Evolutionary conservation across 2,888 invertebrate species (phyloP).

Genomic region (Macrosoma leucophasiata): DNA sequence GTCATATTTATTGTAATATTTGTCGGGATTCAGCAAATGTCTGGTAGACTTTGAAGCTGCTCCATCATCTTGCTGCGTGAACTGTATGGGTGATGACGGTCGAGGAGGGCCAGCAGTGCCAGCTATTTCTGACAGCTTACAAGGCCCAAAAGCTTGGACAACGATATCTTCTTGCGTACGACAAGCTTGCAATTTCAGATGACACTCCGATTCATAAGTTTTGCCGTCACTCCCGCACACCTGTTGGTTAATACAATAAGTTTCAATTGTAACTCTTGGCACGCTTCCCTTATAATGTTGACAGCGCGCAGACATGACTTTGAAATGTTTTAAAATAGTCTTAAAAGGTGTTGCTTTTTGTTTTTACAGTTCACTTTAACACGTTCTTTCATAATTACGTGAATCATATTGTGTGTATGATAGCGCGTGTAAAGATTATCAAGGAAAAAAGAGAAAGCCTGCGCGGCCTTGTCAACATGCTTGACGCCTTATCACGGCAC

Average conservation of each 20-base stretch:
- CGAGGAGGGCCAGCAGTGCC: slow-evolving; percentile 86
- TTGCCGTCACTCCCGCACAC: slow-evolving; percentile 87
- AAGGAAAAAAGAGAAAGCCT: too few relatives aligned
- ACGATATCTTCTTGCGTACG: slow-evolving; percentile 86
- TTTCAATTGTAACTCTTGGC: too few relatives aligned
- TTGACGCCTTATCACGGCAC: too few relatives aligned
- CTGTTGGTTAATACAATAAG: slow-evolving; percentile 46
- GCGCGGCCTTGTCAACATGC: too few relatives aligned
- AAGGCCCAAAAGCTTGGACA: slow-evolving; percentile 84
- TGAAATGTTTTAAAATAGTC: too few relatives aligned
- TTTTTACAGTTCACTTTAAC: too few relatives aligned
- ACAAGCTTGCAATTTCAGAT: slow-evolving; percentile 87
- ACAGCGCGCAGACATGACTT: too few relatives aligned
- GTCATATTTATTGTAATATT: slow-evolving; percentile 78
- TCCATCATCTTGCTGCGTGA: slow-evolving; percentile 86
- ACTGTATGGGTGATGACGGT: slow-evolving; percentile 85
- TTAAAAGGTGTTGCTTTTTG: too few relatives aligned
- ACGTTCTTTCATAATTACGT: too few relatives aligned
- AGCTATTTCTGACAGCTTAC: slow-evolving; percentile 80
- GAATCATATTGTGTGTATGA: too few relatives aligned
- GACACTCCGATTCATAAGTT: slow-evolving; percentile 90
- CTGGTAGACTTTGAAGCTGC: slow-evolving; percentile 87
- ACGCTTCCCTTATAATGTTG: too few relatives aligned
- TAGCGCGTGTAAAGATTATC: too few relatives aligned
- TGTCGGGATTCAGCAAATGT: slow-evolving; percentile 83